Evolutionary conservation across 2,888 invertebrate species (phyloP).

Genomic region (Platycheirus albimanus): DNA sequence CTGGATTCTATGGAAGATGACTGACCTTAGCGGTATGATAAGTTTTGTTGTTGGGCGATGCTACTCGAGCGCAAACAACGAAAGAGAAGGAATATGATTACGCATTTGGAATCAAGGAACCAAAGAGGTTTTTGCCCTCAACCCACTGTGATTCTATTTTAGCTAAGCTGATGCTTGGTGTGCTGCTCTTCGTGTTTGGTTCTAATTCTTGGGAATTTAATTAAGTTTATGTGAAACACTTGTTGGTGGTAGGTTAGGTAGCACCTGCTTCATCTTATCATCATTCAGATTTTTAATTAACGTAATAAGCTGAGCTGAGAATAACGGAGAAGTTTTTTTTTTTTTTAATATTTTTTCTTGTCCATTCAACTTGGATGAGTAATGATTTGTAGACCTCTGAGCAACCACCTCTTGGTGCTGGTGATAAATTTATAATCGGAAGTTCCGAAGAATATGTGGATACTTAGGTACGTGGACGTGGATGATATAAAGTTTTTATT

Average conservation of each 20-base stretch:
- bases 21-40: constrained; percentile 59
- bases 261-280: constrained; percentile 65
- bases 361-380: constrained; percentile 5
- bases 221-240: constrained; percentile 57
- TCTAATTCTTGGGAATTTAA: constrained; percentile 62
- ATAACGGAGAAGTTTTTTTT: constrained; percentile 50
- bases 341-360: constrained; percentile 29
- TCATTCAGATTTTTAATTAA: constrained; percentile 67
- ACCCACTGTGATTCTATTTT: constrained; percentile 4
- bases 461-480: too few relatives aligned
- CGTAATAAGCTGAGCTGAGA: constrained; percentile 55
- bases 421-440: constrained; percentile 37
- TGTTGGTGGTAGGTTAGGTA: constrained; percentile 19
- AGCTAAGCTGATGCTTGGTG: background rate
- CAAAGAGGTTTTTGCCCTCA: constrained; percentile 65
- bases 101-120: constrained; percentile 40
- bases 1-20: constrained; percentile 49
- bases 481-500: too few relatives aligned
- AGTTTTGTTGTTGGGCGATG: background rate
- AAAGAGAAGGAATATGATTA: constrained; percentile 19
- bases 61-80: constrained; percentile 13
- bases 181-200: constrained; percentile 25
- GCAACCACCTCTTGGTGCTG: background rate
- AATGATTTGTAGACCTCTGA: background rate
- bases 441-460: constrained; percentile 35